A percentile compares a stretch with the other conserved stretches of the same genome.
These are phyloP conservation scores for Tromatobia lineatoria DNA, from an alignment of 2,888 invertebrate species.

Conservation along the genomic window DNA sequence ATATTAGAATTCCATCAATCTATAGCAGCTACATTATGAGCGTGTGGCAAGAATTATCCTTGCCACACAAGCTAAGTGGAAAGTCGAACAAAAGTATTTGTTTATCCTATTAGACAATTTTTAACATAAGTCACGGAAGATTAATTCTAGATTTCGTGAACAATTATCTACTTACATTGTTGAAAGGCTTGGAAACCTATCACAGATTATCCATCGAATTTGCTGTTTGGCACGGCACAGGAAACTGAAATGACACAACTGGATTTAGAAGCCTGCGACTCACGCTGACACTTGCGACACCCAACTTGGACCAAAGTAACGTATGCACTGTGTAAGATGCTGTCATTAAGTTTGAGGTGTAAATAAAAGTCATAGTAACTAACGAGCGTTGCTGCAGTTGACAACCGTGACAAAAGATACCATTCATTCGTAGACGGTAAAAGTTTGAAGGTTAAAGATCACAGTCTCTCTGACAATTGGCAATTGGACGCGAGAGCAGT, in stretches of 20 bases:
- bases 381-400: neutral
- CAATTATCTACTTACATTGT: conserved; percentile 66
- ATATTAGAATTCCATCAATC: neutral
- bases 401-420: conserved; percentile 24
- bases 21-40: neutral
- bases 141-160: neutral
- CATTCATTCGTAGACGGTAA: conserved; percentile 15
- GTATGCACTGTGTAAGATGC: neutral
- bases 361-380: neutral
- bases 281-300: neutral
- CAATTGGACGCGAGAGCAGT: conserved; percentile 17
- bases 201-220: conserved; percentile 62
- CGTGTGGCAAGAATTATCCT: neutral
- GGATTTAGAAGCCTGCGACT: neutral
- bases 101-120: neutral
- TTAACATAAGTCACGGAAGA: neutral
- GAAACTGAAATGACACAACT: conserved; percentile 42
- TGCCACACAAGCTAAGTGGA: neutral
- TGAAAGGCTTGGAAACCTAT: conserved; percentile 57
- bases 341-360: neutral
- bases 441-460: conserved; percentile 62
- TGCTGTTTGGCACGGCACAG: conserved; percentile 25
- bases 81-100: neutral
- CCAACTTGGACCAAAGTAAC: neutral
- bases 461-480: conserved; percentile 13